A percentile compares a stretch with the other conserved stretches of the same genome.
These are phyloP conservation scores for Tiliacea aurago DNA, from an alignment of 2,888 invertebrate genomes.

Conservation along the genomic window DNA sequence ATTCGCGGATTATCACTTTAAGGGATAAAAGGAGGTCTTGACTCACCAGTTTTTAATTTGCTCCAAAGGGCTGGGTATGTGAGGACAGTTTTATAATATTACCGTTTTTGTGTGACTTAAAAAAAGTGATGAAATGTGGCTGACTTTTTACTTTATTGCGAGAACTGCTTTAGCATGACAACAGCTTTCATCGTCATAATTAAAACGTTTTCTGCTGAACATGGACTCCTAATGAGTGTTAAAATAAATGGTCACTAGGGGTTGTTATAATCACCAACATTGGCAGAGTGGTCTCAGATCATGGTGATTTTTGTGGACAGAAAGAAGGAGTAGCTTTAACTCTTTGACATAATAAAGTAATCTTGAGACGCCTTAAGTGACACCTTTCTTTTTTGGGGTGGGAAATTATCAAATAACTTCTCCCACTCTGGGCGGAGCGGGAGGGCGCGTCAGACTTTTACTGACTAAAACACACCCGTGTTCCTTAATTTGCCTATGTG, in stretches of 20 bases:
- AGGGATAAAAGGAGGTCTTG: conserved; percentile 42
- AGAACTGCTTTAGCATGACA: conserved; percentile 28
- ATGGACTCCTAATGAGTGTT: conserved; percentile 9
- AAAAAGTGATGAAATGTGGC: conserved; percentile 34
- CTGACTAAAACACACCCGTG: too few relatives aligned
- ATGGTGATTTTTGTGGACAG: background rate
- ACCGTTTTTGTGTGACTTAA: conserved; percentile 33
- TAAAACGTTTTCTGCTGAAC: conserved; percentile 32
- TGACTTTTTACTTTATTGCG: conserved; percentile 31
- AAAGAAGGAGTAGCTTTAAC: background rate
- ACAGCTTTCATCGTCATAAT: conserved; percentile 21
- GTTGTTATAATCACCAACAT: background rate
- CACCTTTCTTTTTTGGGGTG: too few relatives aligned
- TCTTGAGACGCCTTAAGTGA: background rate
- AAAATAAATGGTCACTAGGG: background rate
- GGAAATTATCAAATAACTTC: too few relatives aligned
- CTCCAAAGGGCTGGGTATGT: conserved; percentile 16
- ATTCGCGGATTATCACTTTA: conserved; percentile 65
- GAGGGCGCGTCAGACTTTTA: too few relatives aligned
- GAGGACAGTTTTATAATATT: conserved; percentile 57
- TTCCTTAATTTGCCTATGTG: too few relatives aligned
- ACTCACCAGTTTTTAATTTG: conserved; percentile 56
- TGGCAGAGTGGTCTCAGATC: background rate
- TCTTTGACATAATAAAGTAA: background rate
- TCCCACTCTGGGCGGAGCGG: too few relatives aligned